Percentiles rank a stretch among this genome's conserved stretches.
Conservation (phyloP, 2,113 vertebrate species). For the Gobio gobio region DNA sequence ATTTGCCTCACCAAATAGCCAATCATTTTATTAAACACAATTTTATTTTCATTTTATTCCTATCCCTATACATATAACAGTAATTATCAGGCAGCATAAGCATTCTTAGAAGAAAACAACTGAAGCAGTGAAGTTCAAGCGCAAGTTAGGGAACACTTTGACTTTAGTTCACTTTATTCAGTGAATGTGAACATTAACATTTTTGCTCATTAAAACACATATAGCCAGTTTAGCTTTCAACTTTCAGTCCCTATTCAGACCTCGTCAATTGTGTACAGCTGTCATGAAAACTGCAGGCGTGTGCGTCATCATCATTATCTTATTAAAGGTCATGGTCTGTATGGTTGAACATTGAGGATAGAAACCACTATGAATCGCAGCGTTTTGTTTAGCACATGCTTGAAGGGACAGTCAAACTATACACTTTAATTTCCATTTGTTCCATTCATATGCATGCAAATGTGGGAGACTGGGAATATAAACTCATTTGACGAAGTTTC, state of each 20-base stretch:
- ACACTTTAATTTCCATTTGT: not conserved
- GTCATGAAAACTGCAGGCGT: not conserved
- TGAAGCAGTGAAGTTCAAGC: not conserved
- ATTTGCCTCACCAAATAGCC: not conserved
- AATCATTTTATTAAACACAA: not conserved
- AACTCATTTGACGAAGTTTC: not conserved
- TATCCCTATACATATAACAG: not conserved
- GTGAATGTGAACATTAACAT: not conserved
- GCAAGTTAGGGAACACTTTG: not conserved
- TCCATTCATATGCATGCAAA: not conserved
- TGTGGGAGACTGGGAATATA: not conserved
- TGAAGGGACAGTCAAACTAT: not conserved
- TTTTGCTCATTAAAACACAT: slow-evolving; percentile 13
- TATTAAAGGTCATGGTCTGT: not conserved
- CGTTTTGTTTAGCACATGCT: not conserved
- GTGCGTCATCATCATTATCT: not conserved
- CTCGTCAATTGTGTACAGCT: not conserved
- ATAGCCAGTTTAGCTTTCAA: not conserved
- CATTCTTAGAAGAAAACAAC: not conserved
- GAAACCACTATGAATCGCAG: not conserved
- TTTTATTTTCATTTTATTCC: too few species aligned
- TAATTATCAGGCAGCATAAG: not conserved
- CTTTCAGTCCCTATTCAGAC: not conserved
- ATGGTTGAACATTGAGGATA: not conserved
- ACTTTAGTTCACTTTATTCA: not conserved